Base-by-base conservation (phyloP, 2,797 vertebrate genomes). In the Molossus alvarezi region DNA sequence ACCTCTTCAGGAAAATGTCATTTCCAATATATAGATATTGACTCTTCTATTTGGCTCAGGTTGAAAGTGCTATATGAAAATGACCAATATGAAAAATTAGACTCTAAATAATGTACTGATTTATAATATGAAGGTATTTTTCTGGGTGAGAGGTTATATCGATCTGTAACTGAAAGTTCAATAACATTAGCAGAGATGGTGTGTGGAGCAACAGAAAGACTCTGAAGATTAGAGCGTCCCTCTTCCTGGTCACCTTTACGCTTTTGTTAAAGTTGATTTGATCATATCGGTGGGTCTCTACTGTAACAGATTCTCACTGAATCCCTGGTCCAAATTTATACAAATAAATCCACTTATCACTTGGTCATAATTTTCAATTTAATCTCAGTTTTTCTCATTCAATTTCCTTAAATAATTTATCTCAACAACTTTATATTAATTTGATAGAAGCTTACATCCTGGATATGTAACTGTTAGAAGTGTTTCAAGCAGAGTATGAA, bases 381-480 rank as follows among this genome's bases (percentile, higher is more conserved):
- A 72, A 95, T 98, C 97, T 94, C 89, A 97, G 77, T 92, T 95
- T 97, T 89, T 98, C 85, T 95, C 97, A 69, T 90, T 67, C 62
- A 96, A 97, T 98, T 98, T 98, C 90, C 94, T 97, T 80, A 64
- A 88, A 80, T 83, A 95, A 97, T 97, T 98, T 96, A 98, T 98
- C 93, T 97, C 96, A 95, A 57, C 57, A 95, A 96, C 90, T 92
- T 94, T 96, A 53, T 97, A 91, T 96, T 97, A 45, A 97, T 82
- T 98, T 97, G 62, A 96, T 69, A 93, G 17, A 76, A 82, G 75
- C 82, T 41, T 60, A 80, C 13, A 94, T 53, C 37, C 33, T 97
- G 45, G 53, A 86, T 92, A 91, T 95, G 55, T 79, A 55, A 1
- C 9, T 67, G 6, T 37, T n/a, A 92, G 20, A 94, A 92, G 88